These are phyloP conservation scores for Hymenopus coronatus DNA, from an alignment of 2,888 invertebrate genomes.

Conservation along the genomic window DNA sequence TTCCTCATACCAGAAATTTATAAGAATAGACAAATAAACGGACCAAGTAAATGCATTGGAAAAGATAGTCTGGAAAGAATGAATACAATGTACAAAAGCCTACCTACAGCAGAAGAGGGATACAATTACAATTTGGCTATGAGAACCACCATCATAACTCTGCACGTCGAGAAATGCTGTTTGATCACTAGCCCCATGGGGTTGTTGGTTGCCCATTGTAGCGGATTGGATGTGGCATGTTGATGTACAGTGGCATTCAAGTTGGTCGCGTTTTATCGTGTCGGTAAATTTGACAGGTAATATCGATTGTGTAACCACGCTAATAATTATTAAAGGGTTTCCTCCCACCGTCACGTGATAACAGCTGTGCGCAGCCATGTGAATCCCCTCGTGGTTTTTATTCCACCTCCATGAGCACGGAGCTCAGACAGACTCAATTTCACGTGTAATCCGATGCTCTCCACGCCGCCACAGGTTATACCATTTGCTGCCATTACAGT, in stretches of 20 bases:
- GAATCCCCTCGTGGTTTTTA: background rate
- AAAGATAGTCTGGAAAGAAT: too few species aligned
- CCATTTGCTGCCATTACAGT: background rate
- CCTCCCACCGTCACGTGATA: background rate
- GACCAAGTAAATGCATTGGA: too few species aligned
- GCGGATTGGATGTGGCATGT: background rate
- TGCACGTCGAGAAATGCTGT: background rate
- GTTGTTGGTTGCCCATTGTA: background rate
- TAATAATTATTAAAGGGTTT: background rate
- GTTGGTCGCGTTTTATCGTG: too few species aligned
- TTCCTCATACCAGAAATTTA: too few species aligned
- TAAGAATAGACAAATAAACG: too few species aligned
- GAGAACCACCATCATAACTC: too few species aligned
- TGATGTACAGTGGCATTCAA: too few species aligned
- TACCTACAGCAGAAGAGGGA: too few species aligned
- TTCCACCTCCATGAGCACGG: background rate
- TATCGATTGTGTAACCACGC: background rate
- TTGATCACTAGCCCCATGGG: background rate
- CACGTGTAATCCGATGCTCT: background rate
- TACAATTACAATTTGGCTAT: too few species aligned
- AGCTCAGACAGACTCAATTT: background rate
- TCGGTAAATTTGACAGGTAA: background rate
- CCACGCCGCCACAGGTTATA: background rate
- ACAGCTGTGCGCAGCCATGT: background rate
- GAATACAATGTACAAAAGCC: too few species aligned